Evolutionary conservation across 1,140 invertebrate species (phyloP).

Genomic region (Acromyrmex echinatior): DNA sequence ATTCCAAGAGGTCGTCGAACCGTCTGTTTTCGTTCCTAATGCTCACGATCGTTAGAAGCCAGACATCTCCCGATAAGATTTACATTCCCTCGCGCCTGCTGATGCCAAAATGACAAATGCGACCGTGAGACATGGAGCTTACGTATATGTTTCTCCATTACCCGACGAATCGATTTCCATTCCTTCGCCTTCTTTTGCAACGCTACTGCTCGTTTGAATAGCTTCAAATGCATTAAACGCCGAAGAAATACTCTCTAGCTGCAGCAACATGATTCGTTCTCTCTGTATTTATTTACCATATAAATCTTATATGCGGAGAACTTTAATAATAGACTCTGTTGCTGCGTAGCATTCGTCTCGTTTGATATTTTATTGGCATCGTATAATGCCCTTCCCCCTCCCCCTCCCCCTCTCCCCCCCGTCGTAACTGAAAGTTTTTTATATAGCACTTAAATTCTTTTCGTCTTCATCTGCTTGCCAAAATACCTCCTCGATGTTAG

Average conservation of each 20-base stretch:
- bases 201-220: conserved; percentile 12
- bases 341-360: conserved; percentile 1
- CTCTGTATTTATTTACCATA: conserved; percentile 34
- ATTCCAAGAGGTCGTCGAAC: conserved; percentile 65
- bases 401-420: no score
- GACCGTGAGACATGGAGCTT: neutral
- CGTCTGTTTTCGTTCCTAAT: conserved; percentile 53
- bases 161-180: conserved; percentile 33
- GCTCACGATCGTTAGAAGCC: conserved; percentile 34
- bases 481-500: conserved; percentile 1
- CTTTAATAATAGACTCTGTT: conserved; percentile 42
- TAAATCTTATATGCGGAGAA: conserved; percentile 17
- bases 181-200: neutral
- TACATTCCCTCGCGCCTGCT: conserved; percentile 1
- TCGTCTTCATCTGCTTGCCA: neutral
- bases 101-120: conserved; percentile 52
- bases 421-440: conserved; percentile 49
- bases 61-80: conserved; percentile 44
- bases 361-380: conserved; percentile 45
- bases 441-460: conserved; percentile 43
- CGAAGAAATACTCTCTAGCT: neutral
- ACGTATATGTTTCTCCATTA: conserved; percentile 26
- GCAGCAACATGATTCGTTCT: neutral
- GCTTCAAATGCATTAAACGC: conserved; percentile 25
- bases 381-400: no score